Evolutionary conservation across 2,113 vertebrate genomes (phyloP).

Genomic region (Orthonyx spaldingii): DNA sequence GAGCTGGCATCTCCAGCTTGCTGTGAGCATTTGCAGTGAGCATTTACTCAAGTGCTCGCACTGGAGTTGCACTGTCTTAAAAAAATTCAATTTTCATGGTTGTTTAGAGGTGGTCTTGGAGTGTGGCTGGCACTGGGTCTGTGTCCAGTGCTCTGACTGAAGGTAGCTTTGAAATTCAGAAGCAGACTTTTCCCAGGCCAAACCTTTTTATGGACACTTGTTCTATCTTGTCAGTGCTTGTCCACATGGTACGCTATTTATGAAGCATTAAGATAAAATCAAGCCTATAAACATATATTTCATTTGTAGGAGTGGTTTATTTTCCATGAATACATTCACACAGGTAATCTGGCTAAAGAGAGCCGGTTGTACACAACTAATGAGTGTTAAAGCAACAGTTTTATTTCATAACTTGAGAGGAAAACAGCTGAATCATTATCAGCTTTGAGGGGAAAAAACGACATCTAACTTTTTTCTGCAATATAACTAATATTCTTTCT

Average conservation of each 20-base stretch:
- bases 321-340: neutral
- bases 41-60: neutral
- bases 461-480: neutral
- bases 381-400: neutral
- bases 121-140: neutral
- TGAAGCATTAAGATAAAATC: slow-evolving; percentile 53
- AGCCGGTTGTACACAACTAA: neutral
- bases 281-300: slow-evolving; percentile 7
- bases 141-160: neutral
- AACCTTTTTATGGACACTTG: neutral
- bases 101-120: neutral
- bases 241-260: neutral
- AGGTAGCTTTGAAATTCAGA: neutral
- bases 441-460: neutral
- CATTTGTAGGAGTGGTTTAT: slow-evolving; percentile 12
- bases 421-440: neutral
- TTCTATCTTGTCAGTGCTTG: slow-evolving; percentile 52
- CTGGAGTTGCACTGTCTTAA: neutral
- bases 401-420: neutral
- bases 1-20: neutral
- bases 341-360: neutral
- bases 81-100: neutral
- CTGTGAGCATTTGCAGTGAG: neutral
- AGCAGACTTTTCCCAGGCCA: slow-evolving; percentile 40
- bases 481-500: neutral